phyloP scores from a whole-genome alignment of 2,888 invertebrate genomes.

The Apotomis betuletana region DNA sequence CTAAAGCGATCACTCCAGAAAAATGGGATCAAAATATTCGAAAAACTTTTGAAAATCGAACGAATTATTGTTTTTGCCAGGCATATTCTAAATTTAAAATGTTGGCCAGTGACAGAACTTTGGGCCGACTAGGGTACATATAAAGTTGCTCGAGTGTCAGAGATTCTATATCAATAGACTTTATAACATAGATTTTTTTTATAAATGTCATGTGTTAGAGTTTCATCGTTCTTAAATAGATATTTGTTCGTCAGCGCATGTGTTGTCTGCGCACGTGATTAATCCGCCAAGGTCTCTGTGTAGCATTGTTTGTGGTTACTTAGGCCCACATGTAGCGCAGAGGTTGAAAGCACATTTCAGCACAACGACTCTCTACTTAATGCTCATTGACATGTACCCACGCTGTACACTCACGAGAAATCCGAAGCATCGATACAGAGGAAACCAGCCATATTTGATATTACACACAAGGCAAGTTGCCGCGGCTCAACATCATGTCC shows the following conservation, averaged over 20 bases:
- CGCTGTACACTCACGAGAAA: neutral
- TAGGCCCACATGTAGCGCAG: conserved; percentile 33
- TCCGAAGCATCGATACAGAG: neutral
- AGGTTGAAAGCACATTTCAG: conserved; percentile 34
- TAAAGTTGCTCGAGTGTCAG: too few relatives aligned
- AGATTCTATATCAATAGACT: neutral
- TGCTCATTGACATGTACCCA: conserved; percentile 6
- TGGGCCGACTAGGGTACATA: too few relatives aligned
- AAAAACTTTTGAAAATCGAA: too few relatives aligned
- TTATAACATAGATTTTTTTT: too few relatives aligned
- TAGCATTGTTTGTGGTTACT: conserved; percentile 38
- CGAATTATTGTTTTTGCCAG: too few relatives aligned
- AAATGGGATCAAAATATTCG: too few relatives aligned
- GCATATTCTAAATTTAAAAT: too few relatives aligned
- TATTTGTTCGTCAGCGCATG: conserved; percentile 31
- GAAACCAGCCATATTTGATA: too few relatives aligned
- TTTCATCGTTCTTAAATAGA: neutral
- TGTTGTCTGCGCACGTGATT: conserved; percentile 50
- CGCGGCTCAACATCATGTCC: too few relatives aligned
- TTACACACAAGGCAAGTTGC: too few relatives aligned
- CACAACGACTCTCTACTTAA: conserved; percentile 23
- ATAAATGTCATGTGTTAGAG: neutral
- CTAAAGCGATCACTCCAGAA: too few relatives aligned
- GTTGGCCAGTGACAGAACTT: too few relatives aligned
- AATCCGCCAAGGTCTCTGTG: conserved; percentile 45